Evolutionary conservation across 2,888 invertebrate species (phyloP).

Genomic region (Yponomeuta cagnagella): DNA sequence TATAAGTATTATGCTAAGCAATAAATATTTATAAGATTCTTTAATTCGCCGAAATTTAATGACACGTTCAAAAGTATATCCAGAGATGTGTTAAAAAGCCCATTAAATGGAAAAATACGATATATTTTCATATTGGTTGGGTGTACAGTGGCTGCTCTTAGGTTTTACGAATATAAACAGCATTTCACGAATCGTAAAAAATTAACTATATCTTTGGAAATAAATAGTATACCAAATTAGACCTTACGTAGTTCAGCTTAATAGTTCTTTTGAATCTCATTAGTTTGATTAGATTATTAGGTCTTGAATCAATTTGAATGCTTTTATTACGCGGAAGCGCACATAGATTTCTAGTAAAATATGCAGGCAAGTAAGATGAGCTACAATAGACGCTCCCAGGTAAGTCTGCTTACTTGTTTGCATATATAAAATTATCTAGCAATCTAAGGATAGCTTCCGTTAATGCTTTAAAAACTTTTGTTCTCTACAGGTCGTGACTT

Average conservation of each 20-base stretch:
- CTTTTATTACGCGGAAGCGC: neutral
- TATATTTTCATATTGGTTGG: no score
- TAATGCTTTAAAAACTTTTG: no score
- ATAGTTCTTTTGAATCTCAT: neutral
- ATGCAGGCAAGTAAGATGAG: neutral
- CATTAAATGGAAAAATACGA: no score
- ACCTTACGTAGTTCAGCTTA: neutral
- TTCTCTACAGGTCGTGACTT: no score
- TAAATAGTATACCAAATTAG: neutral
- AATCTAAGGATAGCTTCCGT: neutral
- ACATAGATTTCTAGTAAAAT: neutral
- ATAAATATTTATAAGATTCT: neutral
- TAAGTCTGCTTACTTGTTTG: neutral
- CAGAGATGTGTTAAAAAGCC: neutral
- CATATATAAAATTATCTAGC: neutral
- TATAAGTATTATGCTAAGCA: neutral
- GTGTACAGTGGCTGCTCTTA: no score
- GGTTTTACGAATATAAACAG: neutral
- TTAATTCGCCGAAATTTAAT: neutral
- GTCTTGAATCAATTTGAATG: neutral
- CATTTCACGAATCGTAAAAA: slow-evolving; percentile 7
- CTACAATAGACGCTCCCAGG: neutral
- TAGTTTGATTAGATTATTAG: neutral
- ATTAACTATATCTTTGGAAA: neutral
- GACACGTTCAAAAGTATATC: neutral